These are phyloP conservation scores for Drosophila arawakana DNA, from an alignment of 1,140 invertebrate species.

Conservation along the genomic window DNA sequence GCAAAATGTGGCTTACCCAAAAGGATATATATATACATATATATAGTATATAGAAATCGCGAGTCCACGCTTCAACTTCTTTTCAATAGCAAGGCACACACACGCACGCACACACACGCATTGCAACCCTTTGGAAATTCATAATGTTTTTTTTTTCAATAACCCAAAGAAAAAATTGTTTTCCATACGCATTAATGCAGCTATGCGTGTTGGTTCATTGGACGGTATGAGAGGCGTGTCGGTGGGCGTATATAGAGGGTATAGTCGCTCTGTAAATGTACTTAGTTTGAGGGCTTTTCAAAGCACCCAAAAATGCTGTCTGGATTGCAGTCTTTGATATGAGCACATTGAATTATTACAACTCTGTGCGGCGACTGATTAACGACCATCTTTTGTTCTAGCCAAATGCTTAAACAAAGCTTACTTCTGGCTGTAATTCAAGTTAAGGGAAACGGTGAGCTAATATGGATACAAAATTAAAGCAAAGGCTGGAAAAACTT, in stretches of 20 bases:
- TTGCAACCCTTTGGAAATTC: slow-evolving; percentile 62
- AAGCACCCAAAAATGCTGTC: not conserved
- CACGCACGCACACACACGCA: slow-evolving; percentile 10
- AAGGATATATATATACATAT: slow-evolving; percentile 43
- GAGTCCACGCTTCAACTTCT: slow-evolving; percentile 58
- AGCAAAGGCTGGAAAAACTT: too few relatives aligned
- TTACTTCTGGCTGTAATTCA: not conserved
- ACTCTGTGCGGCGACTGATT: slow-evolving; percentile 28
- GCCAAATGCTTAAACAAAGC: slow-evolving; percentile 9
- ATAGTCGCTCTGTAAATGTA: not conserved
- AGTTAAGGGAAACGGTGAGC: not conserved
- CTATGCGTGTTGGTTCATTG: slow-evolving; percentile 55
- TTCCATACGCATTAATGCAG: slow-evolving; percentile 82
- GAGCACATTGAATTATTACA: slow-evolving; percentile 27
- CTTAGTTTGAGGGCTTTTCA: slow-evolving; percentile 9
- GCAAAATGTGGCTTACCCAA: slow-evolving; percentile 73
- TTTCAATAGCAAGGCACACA: slow-evolving; percentile 48
- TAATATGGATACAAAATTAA: too few relatives aligned
- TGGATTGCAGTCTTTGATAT: slow-evolving; percentile 28
- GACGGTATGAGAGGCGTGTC: not conserved
- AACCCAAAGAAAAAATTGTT: slow-evolving; percentile 62
- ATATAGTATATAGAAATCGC: slow-evolving; percentile 43
- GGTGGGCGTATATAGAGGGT: too few relatives aligned
- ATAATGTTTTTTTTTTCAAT: slow-evolving; percentile 47
- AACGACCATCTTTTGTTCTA: slow-evolving; percentile 46